Evolutionary conservation across 2,113 vertebrate species (phyloP).

Genomic region (Oncorhynchus clarkii): DNA sequence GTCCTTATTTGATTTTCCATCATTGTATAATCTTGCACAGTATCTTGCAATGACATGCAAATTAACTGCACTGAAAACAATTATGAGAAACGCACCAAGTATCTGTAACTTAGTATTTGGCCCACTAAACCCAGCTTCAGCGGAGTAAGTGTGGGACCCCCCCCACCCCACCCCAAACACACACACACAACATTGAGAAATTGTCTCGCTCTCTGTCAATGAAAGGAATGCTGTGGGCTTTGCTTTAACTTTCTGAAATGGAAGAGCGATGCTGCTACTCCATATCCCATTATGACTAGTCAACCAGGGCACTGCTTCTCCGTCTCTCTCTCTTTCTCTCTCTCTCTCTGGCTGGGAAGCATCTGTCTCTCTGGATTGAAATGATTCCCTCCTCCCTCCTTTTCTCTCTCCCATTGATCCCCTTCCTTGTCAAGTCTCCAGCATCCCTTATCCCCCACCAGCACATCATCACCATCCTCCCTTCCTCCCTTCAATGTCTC

Average conservation of each 20-base stretch:
- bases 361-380: slow-evolving; percentile 52
- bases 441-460: slow-evolving; percentile 53
- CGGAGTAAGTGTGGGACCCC: too few relatives aligned
- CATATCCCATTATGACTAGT: slow-evolving; percentile 24
- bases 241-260: slow-evolving; percentile 34
- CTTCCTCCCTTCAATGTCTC: slow-evolving; percentile 21
- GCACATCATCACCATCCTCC: slow-evolving; percentile 28
- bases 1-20: too few relatives aligned
- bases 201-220: slow-evolving; percentile 25
- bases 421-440: slow-evolving; percentile 64
- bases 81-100: too few relatives aligned
- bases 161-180: too few relatives aligned
- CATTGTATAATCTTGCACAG: too few relatives aligned
- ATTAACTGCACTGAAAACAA: too few relatives aligned
- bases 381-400: slow-evolving; percentile 47
- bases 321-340: slow-evolving; percentile 53
- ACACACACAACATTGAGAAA: slow-evolving; percentile 26
- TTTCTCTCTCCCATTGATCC: slow-evolving; percentile 53
- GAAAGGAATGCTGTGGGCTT: slow-evolving; percentile 22
- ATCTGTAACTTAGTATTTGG: too few relatives aligned
- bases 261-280: slow-evolving; percentile 8
- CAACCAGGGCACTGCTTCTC: slow-evolving; percentile 30
- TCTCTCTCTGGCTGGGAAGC: slow-evolving; percentile 49
- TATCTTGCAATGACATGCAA: too few relatives aligned
- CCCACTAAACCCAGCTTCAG: too few relatives aligned